Evolutionary conservation across 2,113 vertebrate genomes (phyloP).

Genomic region (Oryzias javanicus): DNA sequence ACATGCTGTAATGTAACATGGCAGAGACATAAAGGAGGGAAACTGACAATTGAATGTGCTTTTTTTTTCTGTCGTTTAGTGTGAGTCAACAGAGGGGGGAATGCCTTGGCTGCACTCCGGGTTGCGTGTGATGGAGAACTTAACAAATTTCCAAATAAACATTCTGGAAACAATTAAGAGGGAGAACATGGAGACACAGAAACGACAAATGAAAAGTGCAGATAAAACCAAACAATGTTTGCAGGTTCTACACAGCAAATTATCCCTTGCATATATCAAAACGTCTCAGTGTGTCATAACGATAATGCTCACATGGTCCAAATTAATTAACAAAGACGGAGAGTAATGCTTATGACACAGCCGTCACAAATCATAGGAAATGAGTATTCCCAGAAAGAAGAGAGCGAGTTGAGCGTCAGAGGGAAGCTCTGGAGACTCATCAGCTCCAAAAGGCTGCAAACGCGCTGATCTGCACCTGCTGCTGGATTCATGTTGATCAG

Average conservation of each 20-base stretch:
- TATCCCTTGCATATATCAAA: conserved; percentile 3
- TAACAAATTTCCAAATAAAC: conserved; percentile 86
- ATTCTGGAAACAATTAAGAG: conserved; percentile 88
- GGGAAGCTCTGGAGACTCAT: conserved; percentile 48
- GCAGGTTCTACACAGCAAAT: conserved; percentile 26
- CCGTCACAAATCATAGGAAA: conserved; percentile 52
- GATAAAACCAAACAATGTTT: conserved; percentile 23
- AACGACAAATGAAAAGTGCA: conserved; percentile 18
- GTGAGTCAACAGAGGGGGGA: conserved; percentile 31
- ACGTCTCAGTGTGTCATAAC: conserved; percentile 7
- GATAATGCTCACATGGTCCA: background rate
- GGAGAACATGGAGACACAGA: conserved; percentile 32
- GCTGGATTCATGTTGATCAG: conserved; percentile 32
- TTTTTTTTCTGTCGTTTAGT: conserved; percentile 25
- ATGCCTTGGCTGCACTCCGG: conserved; percentile 71
- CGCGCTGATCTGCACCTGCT: conserved; percentile 59
- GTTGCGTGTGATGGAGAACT: conserved; percentile 78
- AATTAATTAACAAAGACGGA: conserved; percentile 53
- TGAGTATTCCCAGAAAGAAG: conserved; percentile 59
- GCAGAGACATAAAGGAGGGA: conserved; percentile 17
- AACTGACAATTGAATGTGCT: conserved; percentile 31
- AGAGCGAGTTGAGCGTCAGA: conserved; percentile 47
- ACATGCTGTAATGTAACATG: conserved; percentile 7
- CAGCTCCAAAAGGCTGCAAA: conserved; percentile 47
- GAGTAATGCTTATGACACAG: conserved; percentile 47